These are phyloP conservation scores for Crax fasciolata DNA, from an alignment of 2,797 vertebrate species.

Conservation along the genomic window DNA sequence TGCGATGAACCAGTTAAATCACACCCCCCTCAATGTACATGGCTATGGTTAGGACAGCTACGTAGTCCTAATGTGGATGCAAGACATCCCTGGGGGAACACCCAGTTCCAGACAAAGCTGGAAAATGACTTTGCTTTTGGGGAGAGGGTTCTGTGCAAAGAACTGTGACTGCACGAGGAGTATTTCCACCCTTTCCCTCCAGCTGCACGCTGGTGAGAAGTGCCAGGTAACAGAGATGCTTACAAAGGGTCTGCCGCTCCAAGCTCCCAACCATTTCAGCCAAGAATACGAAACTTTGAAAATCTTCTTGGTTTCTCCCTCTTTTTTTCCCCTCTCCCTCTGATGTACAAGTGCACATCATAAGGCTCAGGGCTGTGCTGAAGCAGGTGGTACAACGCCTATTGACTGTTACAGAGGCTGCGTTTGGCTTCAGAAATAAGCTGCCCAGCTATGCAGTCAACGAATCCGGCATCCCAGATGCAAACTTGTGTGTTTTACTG, in stretches of 20 bases:
- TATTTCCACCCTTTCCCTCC: background rate
- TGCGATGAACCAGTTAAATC: background rate
- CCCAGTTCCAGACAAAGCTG: background rate
- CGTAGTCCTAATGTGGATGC: background rate
- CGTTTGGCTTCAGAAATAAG: constrained; percentile 33
- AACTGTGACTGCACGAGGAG: background rate
- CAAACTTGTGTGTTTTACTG: background rate
- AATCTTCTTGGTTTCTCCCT: background rate
- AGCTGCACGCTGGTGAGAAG: background rate
- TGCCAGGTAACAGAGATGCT: background rate
- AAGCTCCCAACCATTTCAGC: background rate
- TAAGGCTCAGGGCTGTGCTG: background rate
- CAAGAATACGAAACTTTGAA: background rate
- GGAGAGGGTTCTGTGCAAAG: background rate
- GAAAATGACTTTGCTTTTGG: background rate
- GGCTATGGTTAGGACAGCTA: background rate
- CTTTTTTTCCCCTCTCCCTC: background rate
- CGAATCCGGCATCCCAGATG: background rate
- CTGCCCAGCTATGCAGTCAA: constrained; percentile 4
- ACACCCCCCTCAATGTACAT: background rate
- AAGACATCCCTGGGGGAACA: background rate
- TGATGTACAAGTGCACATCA: background rate
- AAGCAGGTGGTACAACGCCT: constrained; percentile 14
- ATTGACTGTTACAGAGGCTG: background rate
- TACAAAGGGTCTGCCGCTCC: background rate